These are phyloP conservation scores for Zaprionus lineosus DNA, from an alignment of 2,888 invertebrate species.

Conservation along the genomic window DNA sequence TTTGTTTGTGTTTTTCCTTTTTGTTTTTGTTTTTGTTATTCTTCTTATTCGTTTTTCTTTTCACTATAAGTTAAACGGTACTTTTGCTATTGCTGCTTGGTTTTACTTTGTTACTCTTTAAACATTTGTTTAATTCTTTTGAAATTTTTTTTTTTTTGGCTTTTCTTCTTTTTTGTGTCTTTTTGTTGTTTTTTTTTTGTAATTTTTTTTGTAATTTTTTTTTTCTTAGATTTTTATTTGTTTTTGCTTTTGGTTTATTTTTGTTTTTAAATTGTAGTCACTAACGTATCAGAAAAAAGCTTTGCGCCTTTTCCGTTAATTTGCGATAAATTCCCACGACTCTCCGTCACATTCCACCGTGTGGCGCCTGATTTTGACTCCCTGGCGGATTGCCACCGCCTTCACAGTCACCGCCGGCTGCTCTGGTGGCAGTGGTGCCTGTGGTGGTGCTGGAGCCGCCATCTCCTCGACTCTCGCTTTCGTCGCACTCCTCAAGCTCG, in stretches of 20 bases:
- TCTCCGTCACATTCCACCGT: slow-evolving; percentile 95
- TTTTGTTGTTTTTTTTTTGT: slow-evolving; percentile 44
- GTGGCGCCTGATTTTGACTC: slow-evolving; percentile 84
- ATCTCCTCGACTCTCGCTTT: slow-evolving; percentile 80
- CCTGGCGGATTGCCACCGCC: slow-evolving; percentile 80
- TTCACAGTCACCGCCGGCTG: slow-evolving; percentile 12
- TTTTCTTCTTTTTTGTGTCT: slow-evolving; percentile 31
- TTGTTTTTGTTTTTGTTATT: slow-evolving; percentile 10
- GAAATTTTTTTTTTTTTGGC: slow-evolving; percentile 33
- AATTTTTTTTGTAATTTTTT: slow-evolving; percentile 31
- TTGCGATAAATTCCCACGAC: slow-evolving; percentile 94
- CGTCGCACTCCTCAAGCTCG: slow-evolving; percentile 87
- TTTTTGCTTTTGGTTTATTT: slow-evolving; percentile 38
- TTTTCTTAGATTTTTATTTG: slow-evolving; percentile 32
- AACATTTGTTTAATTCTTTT: slow-evolving; percentile 56
- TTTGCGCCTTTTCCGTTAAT: slow-evolving; percentile 94
- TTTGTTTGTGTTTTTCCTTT: slow-evolving; percentile 26
- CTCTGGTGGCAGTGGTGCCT: slow-evolving; percentile 46
- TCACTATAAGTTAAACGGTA: slow-evolving; percentile 69
- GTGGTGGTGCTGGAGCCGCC: slow-evolving; percentile 61
- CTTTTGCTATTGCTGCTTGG: slow-evolving; percentile 69
- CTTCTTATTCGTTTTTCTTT: slow-evolving; percentile 34
- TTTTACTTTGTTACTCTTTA: slow-evolving; percentile 56
- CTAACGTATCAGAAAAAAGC: slow-evolving; percentile 94
- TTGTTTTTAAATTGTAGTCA: slow-evolving; percentile 65